phyloP scores from a whole-genome alignment of 2,888 invertebrate species.

The Amblyjoppa fuscipennis region DNA sequence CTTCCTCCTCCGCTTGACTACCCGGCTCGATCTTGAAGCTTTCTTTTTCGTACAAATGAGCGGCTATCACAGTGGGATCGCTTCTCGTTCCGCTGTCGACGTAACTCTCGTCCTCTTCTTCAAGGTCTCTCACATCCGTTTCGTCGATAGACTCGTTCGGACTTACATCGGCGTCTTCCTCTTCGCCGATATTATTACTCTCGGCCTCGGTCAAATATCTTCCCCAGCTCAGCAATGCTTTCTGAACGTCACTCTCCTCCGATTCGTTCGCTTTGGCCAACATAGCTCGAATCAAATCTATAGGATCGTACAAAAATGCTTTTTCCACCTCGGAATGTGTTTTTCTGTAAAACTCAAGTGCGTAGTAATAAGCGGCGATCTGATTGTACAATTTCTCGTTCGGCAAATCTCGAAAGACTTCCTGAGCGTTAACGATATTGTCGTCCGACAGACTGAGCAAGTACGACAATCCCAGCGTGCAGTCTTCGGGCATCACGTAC shows the following conservation, averaged over 20 bases:
- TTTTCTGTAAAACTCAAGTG: constrained; percentile 75
- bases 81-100: constrained; percentile 33
- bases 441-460: constrained; percentile 84
- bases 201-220: constrained; percentile 26
- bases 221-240: constrained; percentile 72
- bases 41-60: constrained; percentile 56
- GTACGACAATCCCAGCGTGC: constrained; percentile 86
- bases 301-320: constrained; percentile 77
- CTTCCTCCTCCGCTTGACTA: constrained; percentile 61
- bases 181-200: constrained; percentile 21
- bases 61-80: not conserved
- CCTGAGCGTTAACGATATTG: constrained; percentile 74
- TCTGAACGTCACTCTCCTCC: constrained; percentile 65
- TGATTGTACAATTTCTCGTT: constrained; percentile 76
- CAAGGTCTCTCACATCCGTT: constrained; percentile 5
- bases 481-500: constrained; percentile 86
- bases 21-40: constrained; percentile 54
- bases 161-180: constrained; percentile 40
- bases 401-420: constrained; percentile 78
- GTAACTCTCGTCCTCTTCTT: constrained; percentile 32
- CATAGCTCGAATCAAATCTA: constrained; percentile 76
- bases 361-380: constrained; percentile 79
- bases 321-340: constrained; percentile 70
- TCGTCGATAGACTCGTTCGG: constrained; percentile 18
- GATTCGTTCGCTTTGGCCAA: constrained; percentile 50